Conservation (phyloP, 2,797 vertebrate genomes). For the Gadopsis bispinosus region DNA sequence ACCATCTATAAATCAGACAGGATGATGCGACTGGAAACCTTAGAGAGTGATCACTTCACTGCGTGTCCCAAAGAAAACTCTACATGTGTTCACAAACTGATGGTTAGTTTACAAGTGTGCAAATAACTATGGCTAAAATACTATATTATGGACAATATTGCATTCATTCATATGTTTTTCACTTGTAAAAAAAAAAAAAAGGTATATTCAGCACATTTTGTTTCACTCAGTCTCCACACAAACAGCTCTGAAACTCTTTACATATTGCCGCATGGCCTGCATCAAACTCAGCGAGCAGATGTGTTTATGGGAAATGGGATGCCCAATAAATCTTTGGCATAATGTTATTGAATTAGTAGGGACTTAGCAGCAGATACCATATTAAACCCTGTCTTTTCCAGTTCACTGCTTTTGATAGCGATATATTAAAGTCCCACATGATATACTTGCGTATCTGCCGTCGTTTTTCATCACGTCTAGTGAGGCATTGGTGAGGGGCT, state of each 20-base stretch:
- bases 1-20: constrained; percentile 56
- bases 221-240: constrained; percentile 22
- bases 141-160: background rate
- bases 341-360: constrained; percentile 83
- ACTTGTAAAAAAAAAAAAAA: background rate
- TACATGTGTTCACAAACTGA: background rate
- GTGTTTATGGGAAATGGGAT: constrained; percentile 75
- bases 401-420: constrained; percentile 77
- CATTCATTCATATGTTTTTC: background rate
- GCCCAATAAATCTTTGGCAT: constrained; percentile 77
- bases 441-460: constrained; percentile 78
- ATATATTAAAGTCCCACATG: constrained; percentile 80
- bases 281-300: constrained; percentile 60
- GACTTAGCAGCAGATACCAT: constrained; percentile 74
- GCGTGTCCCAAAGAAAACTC: background rate
- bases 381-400: constrained; percentile 82
- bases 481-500: constrained; percentile 57
- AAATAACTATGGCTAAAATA: background rate
- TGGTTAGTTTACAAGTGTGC: constrained; percentile 10
- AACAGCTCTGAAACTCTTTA: constrained; percentile 41
- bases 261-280: constrained; percentile 34
- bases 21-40: constrained; percentile 41
- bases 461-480: constrained; percentile 77
- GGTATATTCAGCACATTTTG: constrained; percentile 11
- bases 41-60: constrained; percentile 27